A percentile compares a stretch with the other conserved stretches of the same genome.
phyloP scores from a whole-genome alignment of 2,888 invertebrate genomes.

The Lysandra coridon region DNA sequence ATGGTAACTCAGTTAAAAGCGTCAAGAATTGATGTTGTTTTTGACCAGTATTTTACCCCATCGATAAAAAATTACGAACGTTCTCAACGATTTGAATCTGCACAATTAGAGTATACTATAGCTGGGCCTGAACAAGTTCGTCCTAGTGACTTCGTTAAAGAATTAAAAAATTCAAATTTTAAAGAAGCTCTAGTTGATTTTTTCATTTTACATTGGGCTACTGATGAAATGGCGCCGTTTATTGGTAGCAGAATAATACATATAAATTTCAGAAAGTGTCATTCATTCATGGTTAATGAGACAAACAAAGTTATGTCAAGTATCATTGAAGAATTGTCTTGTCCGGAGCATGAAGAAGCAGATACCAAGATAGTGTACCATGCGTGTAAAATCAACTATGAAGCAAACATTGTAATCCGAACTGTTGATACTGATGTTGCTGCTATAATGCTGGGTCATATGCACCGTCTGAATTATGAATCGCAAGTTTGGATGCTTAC shows the following conservation, averaged over 20 bases:
- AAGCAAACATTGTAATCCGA: too few species aligned
- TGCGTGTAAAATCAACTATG: too few species aligned
- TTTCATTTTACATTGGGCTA: conserved; percentile 41
- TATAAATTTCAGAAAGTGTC: conserved; percentile 36
- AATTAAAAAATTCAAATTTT: conserved; percentile 44
- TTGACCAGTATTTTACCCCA: conserved; percentile 38
- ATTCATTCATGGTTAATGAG: conserved; percentile 32
- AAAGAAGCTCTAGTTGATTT: conserved; percentile 44
- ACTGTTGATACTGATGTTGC: too few species aligned
- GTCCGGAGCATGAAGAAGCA: too few species aligned
- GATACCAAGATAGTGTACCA: too few species aligned
- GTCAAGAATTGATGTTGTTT: conserved; percentile 37
- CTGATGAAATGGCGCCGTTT: conserved; percentile 39
- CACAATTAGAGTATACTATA: conserved; percentile 43
- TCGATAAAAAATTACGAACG: conserved; percentile 40
- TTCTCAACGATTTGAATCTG: conserved; percentile 38
- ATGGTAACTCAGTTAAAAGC: conserved; percentile 41
- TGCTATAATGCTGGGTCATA: too few species aligned
- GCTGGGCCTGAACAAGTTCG: conserved; percentile 42
- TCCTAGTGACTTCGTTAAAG: conserved; percentile 41
- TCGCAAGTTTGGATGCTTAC: too few species aligned
- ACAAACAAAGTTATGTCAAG: not conserved
- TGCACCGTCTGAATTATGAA: too few species aligned
- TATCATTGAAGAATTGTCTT: too few species aligned
- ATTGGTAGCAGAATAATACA: conserved; percentile 43